Conservation (phyloP, 1,140 invertebrate species). For the Limonius californicus region DNA sequence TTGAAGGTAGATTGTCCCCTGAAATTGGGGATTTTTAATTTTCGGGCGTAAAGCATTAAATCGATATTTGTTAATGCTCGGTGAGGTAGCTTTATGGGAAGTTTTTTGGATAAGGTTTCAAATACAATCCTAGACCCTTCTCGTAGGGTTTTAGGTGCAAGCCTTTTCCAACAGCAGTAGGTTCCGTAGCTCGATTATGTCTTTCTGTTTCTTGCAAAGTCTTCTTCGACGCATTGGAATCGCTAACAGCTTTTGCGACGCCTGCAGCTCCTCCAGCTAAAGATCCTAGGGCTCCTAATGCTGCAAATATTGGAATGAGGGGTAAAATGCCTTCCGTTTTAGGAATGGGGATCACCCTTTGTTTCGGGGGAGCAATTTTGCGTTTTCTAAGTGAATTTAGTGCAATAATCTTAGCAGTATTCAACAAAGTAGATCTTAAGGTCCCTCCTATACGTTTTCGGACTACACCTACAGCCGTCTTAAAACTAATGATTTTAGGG, state of each 20-base stretch:
- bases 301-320: slow-evolving; percentile 44
- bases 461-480: slow-evolving; percentile 18
- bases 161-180: slow-evolving; percentile 39
- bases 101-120: slow-evolving; percentile 30
- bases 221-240: slow-evolving; percentile 32
- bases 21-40: no score
- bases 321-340: slow-evolving; percentile 44
- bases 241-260: slow-evolving; percentile 40
- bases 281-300: slow-evolving; percentile 40
- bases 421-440: slow-evolving; percentile 3
- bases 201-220: slow-evolving; percentile 36
- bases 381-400: background rate
- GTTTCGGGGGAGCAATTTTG: slow-evolving; percentile 13
- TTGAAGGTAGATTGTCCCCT: no score
- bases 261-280: slow-evolving; percentile 38
- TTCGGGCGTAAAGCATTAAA: no score
- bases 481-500: background rate
- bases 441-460: slow-evolving; percentile 22
- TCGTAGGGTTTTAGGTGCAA: slow-evolving; percentile 39
- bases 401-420: background rate
- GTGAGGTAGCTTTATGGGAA: no score
- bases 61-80: no score
- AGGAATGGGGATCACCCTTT: slow-evolving; percentile 40
- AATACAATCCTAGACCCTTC: slow-evolving; percentile 35
- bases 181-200: slow-evolving; percentile 43